These are phyloP conservation scores for Muscicapa comitata DNA, from an alignment of 2,797 vertebrate species.

Conservation along the genomic window DNA sequence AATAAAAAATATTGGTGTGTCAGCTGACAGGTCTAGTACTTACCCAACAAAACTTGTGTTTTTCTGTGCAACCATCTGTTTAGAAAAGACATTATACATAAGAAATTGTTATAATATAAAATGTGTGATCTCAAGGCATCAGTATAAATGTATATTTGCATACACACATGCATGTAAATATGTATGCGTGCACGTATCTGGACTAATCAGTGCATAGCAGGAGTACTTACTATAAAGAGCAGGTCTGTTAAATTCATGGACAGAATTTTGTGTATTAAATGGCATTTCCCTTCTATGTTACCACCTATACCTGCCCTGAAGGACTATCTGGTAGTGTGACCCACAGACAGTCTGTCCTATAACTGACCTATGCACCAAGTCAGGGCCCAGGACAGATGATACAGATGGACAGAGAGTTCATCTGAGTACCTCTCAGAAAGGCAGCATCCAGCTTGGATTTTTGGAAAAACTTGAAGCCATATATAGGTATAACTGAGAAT, in stretches of 20 bases:
- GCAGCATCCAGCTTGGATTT: not conserved
- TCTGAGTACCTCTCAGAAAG: not conserved
- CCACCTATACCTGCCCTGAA: not conserved
- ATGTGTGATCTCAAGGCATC: not conserved
- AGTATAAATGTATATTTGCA: not conserved
- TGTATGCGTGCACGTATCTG: not conserved
- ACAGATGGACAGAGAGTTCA: not conserved
- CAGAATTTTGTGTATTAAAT: not conserved
- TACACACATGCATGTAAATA: not conserved
- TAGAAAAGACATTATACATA: not conserved
- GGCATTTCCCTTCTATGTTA: not conserved
- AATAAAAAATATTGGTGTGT: not conserved
- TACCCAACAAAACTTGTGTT: not conserved
- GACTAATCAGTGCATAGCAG: not conserved
- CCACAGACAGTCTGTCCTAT: not conserved
- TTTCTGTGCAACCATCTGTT: not conserved
- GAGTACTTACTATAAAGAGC: not conserved
- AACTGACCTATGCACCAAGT: not conserved
- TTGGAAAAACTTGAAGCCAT: not conserved
- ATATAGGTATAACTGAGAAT: not conserved
- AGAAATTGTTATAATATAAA: not conserved
- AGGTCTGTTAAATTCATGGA: not conserved
- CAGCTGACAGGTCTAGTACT: not conserved
- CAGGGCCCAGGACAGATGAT: not conserved
- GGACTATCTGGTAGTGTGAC: accelerated